Evolutionary conservation across 1,140 invertebrate genomes (phyloP).

Genomic region (Drosophila ogumai): DNA sequence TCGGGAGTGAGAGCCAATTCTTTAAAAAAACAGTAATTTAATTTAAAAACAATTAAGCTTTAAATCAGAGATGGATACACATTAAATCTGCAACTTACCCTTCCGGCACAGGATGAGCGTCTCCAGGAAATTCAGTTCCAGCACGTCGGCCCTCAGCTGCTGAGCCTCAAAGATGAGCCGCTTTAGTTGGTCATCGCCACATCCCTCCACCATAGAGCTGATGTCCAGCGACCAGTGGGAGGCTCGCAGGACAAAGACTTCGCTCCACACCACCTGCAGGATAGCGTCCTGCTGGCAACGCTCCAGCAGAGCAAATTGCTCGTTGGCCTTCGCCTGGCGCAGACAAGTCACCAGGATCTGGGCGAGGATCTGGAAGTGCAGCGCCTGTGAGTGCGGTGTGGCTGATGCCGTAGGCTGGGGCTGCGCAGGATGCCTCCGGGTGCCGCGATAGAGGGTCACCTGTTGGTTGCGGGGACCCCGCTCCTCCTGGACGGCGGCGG

Average conservation of each 20-base stretch:
- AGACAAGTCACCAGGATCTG: slow-evolving; percentile 87
- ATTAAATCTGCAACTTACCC: slow-evolving; percentile 83
- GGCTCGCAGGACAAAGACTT: slow-evolving; percentile 87
- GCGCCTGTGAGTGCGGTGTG: slow-evolving; percentile 33
- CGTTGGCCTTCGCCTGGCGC: slow-evolving; percentile 86
- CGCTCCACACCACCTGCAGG: slow-evolving; percentile 86
- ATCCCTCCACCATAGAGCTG: slow-evolving; percentile 71
- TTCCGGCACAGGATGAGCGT: slow-evolving; percentile 88
- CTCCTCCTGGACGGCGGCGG: slow-evolving; percentile 92
- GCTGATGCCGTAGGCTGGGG: not conserved
- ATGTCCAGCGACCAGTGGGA: slow-evolving; percentile 88
- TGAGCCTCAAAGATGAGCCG: slow-evolving; percentile 74
- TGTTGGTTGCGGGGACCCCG: slow-evolving; percentile 88
- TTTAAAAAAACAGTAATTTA: slow-evolving; percentile 12
- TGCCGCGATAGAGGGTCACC: slow-evolving; percentile 14
- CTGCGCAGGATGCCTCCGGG: not conserved
- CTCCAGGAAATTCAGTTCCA: slow-evolving; percentile 88
- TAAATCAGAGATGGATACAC: not conserved
- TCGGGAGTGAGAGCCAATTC: slow-evolving; percentile 68
- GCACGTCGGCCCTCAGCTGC: slow-evolving; percentile 86
- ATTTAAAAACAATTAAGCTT: not conserved
- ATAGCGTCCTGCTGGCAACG: slow-evolving; percentile 86
- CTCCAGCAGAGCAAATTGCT: slow-evolving; percentile 85
- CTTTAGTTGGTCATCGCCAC: slow-evolving; percentile 75
- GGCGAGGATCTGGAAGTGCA: slow-evolving; percentile 86